These are phyloP conservation scores for Mesaphorura yosii DNA, from an alignment of 1,140 invertebrate species.

Conservation along the genomic window DNA sequence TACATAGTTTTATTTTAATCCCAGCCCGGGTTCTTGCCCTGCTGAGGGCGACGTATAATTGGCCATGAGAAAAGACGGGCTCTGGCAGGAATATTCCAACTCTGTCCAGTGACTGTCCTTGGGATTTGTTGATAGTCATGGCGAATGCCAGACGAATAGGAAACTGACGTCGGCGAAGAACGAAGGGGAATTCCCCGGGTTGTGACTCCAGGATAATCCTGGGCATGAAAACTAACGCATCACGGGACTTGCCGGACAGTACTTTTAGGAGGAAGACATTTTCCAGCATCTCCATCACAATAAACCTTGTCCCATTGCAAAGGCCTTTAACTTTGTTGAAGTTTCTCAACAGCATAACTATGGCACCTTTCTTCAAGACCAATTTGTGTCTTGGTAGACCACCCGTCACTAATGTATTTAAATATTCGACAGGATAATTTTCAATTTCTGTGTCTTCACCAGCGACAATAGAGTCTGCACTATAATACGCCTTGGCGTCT, in stretches of 20 bases:
- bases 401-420: constrained; percentile 33
- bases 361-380: constrained; percentile 34
- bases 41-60: constrained; percentile 36
- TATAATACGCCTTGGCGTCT: constrained; percentile 9
- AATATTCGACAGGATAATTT: constrained; percentile 34
- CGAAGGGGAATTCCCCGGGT: constrained; percentile 34
- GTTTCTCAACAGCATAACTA: constrained; percentile 38
- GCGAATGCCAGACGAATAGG: constrained; percentile 40
- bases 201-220: constrained; percentile 19
- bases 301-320: constrained; percentile 37
- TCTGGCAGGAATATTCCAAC: constrained; percentile 33
- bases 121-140: constrained; percentile 45
- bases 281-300: constrained; percentile 10
- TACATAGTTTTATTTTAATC: neutral
- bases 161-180: constrained; percentile 40
- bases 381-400: constrained; percentile 37
- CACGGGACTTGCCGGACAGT: neutral
- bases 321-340: constrained; percentile 32
- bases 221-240: constrained; percentile 11
- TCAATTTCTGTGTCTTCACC: constrained; percentile 22
- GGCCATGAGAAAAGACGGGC: constrained; percentile 35
- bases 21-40: neutral
- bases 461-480: constrained; percentile 26
- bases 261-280: constrained; percentile 9
- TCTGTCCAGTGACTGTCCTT: constrained; percentile 37